Evolutionary conservation across 2,113 vertebrate genomes (phyloP), one percentile per base, ranked within the genome.

Genomic region (Gasterosteus nipponicus): DNA sequence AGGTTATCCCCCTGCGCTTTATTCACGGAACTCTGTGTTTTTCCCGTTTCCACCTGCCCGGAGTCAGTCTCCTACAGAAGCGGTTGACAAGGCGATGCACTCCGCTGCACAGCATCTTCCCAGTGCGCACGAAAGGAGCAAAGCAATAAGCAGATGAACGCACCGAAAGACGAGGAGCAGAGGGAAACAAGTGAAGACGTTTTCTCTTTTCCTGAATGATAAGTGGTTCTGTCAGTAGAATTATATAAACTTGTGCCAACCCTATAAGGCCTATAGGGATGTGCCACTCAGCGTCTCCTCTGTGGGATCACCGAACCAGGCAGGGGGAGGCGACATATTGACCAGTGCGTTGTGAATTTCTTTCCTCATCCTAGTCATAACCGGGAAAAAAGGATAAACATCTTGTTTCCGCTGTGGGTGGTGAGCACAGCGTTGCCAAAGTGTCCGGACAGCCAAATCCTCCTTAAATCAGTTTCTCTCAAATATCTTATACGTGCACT

Each of bases 61-160:
- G 89, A 91, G 90, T 88, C 83, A 64, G 69, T 87, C 81, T 77
- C 86, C 85, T 90, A 83, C 72, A 86, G 91, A 89, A 91, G 69
- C 11, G 33, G 51, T 33, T 2, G 83, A 90, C 90, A 88, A 75
- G 77, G 63, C 54, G 41, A 83, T 73, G 10, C 47, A 72, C 80
- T 82, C 69, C 0, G 7, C 78, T 81, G 85, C 87, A 82, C 87
- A 71, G 9, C 78, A 65, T 69, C 74, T 78, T 89, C 76, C 81
- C 67, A 51, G 57, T 26, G 69, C 5, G 65, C 72, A 46, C 68
- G 5, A 58, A 38, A 78, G 19, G 47, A 49, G 57, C 70, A 46
- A 22, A 61, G 66, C 74, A 73, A 75, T 82, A 79, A 83, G 57
- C 68, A 41, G 69, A 66, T 39, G 58, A 60, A 63, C 35, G 22